phyloP scores from a whole-genome alignment of 2,888 invertebrate genomes.

The Eupithecia tripunctaria region DNA sequence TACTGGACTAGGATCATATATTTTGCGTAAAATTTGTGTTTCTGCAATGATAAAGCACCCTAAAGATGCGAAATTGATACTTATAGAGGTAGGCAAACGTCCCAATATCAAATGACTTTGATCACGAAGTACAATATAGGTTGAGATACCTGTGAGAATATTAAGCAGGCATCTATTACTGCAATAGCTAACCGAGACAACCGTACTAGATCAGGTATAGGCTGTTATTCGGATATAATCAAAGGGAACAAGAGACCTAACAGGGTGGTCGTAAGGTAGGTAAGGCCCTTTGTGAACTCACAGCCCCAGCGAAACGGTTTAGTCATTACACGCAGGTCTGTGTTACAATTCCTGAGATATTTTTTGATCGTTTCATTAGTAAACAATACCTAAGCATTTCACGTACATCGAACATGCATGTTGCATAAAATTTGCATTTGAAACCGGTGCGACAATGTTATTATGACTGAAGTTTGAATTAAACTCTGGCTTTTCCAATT shows the following conservation, averaged over 20 bases:
- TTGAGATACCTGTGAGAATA: slow-evolving; percentile 37
- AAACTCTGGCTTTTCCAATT: background rate
- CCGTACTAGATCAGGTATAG: slow-evolving; percentile 52
- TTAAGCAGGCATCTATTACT: slow-evolving; percentile 40
- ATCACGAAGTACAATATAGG: slow-evolving; percentile 7
- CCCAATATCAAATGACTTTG: background rate
- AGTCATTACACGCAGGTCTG: background rate
- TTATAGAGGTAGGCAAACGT: background rate
- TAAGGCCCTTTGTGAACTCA: slow-evolving; percentile 64
- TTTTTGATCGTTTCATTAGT: background rate
- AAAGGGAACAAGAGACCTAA: slow-evolving; percentile 57
- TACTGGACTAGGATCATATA: background rate
- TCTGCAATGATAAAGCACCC: background rate
- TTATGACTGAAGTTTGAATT: background rate
- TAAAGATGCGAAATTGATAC: background rate
- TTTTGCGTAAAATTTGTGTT: background rate
- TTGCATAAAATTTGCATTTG: background rate
- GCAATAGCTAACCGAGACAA: slow-evolving; percentile 54
- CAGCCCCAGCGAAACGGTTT: background rate
- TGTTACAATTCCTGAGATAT: background rate
- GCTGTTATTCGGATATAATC: slow-evolving; percentile 53
- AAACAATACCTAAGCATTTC: background rate
- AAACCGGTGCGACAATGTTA: background rate
- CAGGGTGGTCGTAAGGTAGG: slow-evolving; percentile 59
- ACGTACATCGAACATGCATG: background rate